Percentiles rank a stretch among this genome's conserved stretches.
Conservation (phyloP, 2,797 vertebrate genomes). For the Sardinella longiceps region DNA sequence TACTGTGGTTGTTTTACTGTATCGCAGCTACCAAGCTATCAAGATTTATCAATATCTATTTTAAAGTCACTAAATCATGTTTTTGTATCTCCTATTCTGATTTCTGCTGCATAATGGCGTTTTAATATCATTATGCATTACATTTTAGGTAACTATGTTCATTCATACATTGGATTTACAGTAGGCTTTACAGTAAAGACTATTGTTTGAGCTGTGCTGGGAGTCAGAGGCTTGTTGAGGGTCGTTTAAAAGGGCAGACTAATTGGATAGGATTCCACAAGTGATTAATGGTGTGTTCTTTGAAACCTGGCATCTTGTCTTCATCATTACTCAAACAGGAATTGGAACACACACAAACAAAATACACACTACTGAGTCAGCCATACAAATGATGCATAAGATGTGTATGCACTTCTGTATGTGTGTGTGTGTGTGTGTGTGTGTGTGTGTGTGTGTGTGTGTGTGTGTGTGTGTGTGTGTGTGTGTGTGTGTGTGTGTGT, state of each 20-base stretch:
- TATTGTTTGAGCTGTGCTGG: not conserved
- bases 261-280: constrained; percentile 64
- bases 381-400: not conserved
- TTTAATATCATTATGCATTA: not conserved
- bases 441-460: not conserved
- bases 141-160: not conserved
- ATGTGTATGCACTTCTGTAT: not conserved
- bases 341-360: constrained; percentile 22
- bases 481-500: not conserved
- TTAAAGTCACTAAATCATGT: not conserved
- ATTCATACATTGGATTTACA: not conserved
- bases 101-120: not conserved
- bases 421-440: not conserved
- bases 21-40: no score
- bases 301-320: constrained; percentile 61
- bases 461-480: not conserved
- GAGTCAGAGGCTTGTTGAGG: not conserved
- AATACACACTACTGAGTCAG: constrained; percentile 24
- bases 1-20: not conserved
- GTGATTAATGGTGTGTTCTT: constrained; percentile 68
- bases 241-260: constrained; percentile 40
- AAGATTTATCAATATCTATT: no score
- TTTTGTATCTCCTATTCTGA: not conserved
- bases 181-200: not conserved
- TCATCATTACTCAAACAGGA: constrained; percentile 63